These are phyloP conservation scores for Petrocephalus sullivani DNA, from an alignment of 2,797 vertebrate species.

Conservation along the genomic window DNA sequence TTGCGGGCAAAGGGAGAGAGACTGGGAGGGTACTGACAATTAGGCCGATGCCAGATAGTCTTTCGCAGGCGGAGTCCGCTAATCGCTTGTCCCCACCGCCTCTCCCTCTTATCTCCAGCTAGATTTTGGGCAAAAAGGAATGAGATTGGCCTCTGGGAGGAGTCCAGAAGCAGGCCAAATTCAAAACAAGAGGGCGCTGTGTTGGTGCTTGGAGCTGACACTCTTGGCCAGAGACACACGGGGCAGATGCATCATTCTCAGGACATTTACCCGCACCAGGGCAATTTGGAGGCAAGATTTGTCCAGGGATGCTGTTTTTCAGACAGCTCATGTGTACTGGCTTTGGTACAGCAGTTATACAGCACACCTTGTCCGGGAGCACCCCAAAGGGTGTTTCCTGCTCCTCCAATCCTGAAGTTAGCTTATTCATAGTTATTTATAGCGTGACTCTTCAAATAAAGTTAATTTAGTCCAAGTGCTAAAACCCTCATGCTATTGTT, in stretches of 20 bases:
- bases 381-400: background rate
- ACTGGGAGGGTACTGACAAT: constrained; percentile 66
- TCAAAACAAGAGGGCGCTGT: constrained; percentile 69
- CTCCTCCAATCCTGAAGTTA: background rate
- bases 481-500: background rate
- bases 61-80: constrained; percentile 27
- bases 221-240: constrained; percentile 46
- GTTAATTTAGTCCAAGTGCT: background rate
- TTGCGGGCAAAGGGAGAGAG: constrained; percentile 40
- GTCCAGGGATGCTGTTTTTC: background rate
- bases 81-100: constrained; percentile 65
- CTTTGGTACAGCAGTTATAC: background rate
- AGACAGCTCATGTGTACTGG: background rate
- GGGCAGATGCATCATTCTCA: background rate
- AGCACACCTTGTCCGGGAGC: background rate
- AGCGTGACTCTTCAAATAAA: background rate
- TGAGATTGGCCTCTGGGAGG: constrained; percentile 63
- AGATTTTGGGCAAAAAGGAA: constrained; percentile 64
- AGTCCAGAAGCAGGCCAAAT: constrained; percentile 55
- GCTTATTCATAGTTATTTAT: background rate
- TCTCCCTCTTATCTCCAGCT: constrained; percentile 66
- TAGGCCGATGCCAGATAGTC: constrained; percentile 73
- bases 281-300: background rate
- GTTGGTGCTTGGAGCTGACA: constrained; percentile 49
- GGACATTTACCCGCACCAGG: background rate